Base-by-base conservation (phyloP, 2,888 invertebrate species). In the Timandra comae region DNA sequence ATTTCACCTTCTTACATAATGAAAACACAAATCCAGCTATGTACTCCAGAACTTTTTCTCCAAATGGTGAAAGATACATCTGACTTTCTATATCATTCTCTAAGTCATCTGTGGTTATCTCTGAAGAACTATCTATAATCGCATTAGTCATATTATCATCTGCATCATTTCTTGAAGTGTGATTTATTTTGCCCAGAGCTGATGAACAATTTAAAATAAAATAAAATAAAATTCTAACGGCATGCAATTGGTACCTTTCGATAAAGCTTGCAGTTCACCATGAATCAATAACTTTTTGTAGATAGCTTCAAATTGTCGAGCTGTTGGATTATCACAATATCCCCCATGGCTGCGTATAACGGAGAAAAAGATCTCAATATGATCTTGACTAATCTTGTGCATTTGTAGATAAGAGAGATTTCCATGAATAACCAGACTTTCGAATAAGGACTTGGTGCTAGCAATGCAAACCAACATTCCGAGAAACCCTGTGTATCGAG, bases 221-320 rank as follows among this genome's bases (percentile, higher is more conserved):
- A n/a, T n/a, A n/a, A n/a, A 21, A 21, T n/a, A n/a, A n/a, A n/a
- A n/a, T 3, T 21, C 21, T 21, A 21, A 6, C 3, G 21, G 21
- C 8, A 21, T 21, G 7, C 21, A 21, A 8, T 21, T 21, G 2
- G 9, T n/a, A 2, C 7, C 21, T 21, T 21, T 21, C 21, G 3
- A 2, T 21, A 7, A 7, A 2, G 21, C 7, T 21, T n/a, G n/a
- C 7, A 21, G 8, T 7, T 21, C 21, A 4, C 25, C 29, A 26
- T 46, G 41, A 2, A 35, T 23, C 8, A 49, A 20, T 6, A 42
- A 8, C 35, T 43, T 41, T 40, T 42, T 49, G 27, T 48, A 45
- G n/a, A 41, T 38, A 0, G 43, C 35, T 20, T 39, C 39, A 30
- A 43, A 43, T 27, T 38, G 34, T 2, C 33, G 31, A 10, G 42